These are phyloP conservation scores for Anaspis maculata DNA, from an alignment of 2,888 invertebrate genomes.

Conservation along the genomic window DNA sequence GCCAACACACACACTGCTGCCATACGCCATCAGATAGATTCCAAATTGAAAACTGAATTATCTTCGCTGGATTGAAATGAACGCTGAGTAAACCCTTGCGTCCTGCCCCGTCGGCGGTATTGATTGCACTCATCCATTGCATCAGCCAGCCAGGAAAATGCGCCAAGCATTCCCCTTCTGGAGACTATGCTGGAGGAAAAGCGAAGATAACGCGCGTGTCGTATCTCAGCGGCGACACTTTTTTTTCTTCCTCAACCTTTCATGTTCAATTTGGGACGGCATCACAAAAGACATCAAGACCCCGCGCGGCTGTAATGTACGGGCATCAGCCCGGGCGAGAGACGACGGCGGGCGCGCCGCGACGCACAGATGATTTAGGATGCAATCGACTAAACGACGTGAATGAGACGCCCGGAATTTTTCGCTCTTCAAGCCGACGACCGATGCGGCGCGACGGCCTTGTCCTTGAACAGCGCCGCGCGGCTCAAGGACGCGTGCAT, in stretches of 20 bases:
- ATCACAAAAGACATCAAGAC: background rate
- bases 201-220: background rate
- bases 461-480: no score
- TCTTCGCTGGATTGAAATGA: background rate
- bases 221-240: background rate
- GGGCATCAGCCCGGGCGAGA: no score
- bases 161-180: background rate
- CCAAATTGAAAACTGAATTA: background rate
- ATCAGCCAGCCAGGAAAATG: background rate
- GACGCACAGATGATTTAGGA: background rate
- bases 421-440: no score
- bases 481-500: no score
- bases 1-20: no score
- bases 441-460: no score
- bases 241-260: slow-evolving; percentile 1
- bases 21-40: no score
- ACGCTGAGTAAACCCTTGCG: background rate
- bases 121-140: background rate
- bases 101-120: background rate
- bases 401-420: no score
- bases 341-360: no score
- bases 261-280: background rate
- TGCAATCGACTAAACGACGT: background rate
- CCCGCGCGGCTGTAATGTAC: no score
- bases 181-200: background rate